Evolutionary conservation across 2,888 invertebrate genomes (phyloP).

Genomic region (Lepas anatifera): DNA sequence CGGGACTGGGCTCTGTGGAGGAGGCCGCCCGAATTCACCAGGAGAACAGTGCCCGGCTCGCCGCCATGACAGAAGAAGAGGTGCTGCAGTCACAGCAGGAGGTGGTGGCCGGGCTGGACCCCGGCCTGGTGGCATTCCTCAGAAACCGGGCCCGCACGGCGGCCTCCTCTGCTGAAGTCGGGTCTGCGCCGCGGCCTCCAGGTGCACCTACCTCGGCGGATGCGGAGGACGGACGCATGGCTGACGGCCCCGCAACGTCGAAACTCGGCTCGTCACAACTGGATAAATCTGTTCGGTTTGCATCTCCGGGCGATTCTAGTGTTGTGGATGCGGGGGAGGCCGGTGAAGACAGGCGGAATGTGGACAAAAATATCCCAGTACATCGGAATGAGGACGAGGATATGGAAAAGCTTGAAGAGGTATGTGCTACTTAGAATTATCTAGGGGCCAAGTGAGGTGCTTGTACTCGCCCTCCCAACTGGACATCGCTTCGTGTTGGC

Average conservation of each 20-base stretch:
- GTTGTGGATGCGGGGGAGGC: too few species aligned
- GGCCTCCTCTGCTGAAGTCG: neutral
- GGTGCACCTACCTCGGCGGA: too few species aligned
- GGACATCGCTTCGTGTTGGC: too few species aligned
- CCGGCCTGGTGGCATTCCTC: constrained; percentile 53
- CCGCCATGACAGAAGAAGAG: constrained; percentile 56
- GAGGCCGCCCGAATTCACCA: constrained; percentile 44
- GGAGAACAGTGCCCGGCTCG: constrained; percentile 55
- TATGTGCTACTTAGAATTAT: too few species aligned
- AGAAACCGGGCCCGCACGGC: constrained; percentile 25
- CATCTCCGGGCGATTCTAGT: too few species aligned
- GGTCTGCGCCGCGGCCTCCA: constrained; percentile 9
- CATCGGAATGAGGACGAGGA: too few species aligned
- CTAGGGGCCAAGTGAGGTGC: too few species aligned
- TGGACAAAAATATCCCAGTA: too few species aligned
- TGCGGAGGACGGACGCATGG: constrained; percentile 25
- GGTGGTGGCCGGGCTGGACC: constrained; percentile 50
- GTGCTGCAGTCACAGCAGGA: constrained; percentile 59
- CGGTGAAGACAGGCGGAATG: too few species aligned
- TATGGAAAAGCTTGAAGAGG: constrained; percentile 10
- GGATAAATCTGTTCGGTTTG: too few species aligned
- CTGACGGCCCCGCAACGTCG: constrained; percentile 29
- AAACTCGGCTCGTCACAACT: too few species aligned
- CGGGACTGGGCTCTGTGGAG: neutral
- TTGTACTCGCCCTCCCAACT: too few species aligned